Evolutionary conservation across 2,888 invertebrate species (phyloP).

Genomic region (Ectropis crepuscularia): DNA sequence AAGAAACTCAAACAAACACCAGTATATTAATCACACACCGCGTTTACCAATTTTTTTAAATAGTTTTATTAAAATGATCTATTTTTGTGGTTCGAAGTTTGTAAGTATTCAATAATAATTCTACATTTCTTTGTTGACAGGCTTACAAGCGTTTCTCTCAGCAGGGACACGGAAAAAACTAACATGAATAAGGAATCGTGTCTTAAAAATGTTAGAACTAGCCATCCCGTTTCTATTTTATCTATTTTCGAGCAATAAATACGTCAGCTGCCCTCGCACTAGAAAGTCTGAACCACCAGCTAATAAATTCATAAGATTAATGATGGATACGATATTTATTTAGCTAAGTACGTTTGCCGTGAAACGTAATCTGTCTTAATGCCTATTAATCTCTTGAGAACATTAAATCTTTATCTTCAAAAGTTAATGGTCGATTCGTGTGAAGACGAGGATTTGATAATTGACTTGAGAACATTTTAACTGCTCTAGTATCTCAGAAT

Average conservation of each 20-base stretch:
- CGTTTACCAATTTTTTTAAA: too few species aligned
- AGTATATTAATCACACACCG: too few species aligned
- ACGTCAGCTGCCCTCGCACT: slow-evolving; percentile 71
- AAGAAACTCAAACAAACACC: too few species aligned
- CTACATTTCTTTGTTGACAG: slow-evolving; percentile 54
- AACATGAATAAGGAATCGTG: slow-evolving; percentile 54
- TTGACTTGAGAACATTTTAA: slow-evolving; percentile 13
- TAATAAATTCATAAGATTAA: slow-evolving; percentile 80
- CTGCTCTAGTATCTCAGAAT: neutral
- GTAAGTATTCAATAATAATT: slow-evolving; percentile 42
- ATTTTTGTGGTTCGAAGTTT: slow-evolving; percentile 41
- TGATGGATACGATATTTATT: slow-evolving; percentile 76
- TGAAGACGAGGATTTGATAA: slow-evolving; percentile 53
- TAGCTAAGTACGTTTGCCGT: slow-evolving; percentile 73
- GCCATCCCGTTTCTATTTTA: slow-evolving; percentile 67
- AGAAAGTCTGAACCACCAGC: slow-evolving; percentile 63
- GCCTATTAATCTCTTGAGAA: slow-evolving; percentile 73
- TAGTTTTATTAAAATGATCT: slow-evolving; percentile 19
- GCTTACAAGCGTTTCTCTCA: slow-evolving; percentile 63
- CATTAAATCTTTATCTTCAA: slow-evolving; percentile 58
- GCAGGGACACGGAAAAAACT: slow-evolving; percentile 50
- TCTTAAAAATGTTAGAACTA: slow-evolving; percentile 67
- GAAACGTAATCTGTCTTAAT: slow-evolving; percentile 74
- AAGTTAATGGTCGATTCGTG: slow-evolving; percentile 59
- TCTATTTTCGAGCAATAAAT: slow-evolving; percentile 73